Evolutionary conservation across 2,113 vertebrate species (phyloP).

Genomic region (Burhinus oedicnemus): DNA sequence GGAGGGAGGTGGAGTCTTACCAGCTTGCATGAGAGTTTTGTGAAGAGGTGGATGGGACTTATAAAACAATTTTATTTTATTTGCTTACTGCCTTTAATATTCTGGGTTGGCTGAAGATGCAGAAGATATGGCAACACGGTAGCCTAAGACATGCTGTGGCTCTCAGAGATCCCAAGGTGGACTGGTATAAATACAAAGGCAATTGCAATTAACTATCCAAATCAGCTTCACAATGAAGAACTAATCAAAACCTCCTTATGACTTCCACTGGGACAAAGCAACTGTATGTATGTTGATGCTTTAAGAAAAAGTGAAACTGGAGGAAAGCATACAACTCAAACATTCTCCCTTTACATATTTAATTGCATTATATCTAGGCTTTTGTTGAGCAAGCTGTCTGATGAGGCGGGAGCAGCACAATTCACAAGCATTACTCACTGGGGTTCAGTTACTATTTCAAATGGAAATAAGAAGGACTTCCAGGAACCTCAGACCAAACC

Average conservation of each 20-base stretch:
- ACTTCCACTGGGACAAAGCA: neutral
- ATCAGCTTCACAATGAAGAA: neutral
- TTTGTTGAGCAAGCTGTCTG: neutral
- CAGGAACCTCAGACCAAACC: neutral
- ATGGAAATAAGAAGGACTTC: neutral
- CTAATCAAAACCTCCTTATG: neutral
- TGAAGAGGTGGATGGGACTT: neutral
- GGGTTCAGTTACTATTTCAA: neutral
- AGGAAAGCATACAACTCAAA: neutral
- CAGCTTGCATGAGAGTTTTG: neutral
- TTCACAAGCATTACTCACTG: neutral
- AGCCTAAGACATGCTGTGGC: neutral
- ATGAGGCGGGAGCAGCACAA: neutral
- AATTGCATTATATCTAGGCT: neutral
- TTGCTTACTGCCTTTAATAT: neutral
- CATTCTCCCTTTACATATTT: neutral
- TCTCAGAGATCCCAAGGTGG: neutral
- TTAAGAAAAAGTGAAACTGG: neutral
- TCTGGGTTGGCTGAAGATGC: neutral
- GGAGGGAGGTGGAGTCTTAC: neutral
- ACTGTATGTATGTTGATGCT: neutral
- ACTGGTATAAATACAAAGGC: neutral
- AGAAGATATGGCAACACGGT: neutral
- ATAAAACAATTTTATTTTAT: neutral
- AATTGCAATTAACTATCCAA: neutral